Conservation (phyloP, 1,140 invertebrate species). For the Phocides pigmalion region DNA sequence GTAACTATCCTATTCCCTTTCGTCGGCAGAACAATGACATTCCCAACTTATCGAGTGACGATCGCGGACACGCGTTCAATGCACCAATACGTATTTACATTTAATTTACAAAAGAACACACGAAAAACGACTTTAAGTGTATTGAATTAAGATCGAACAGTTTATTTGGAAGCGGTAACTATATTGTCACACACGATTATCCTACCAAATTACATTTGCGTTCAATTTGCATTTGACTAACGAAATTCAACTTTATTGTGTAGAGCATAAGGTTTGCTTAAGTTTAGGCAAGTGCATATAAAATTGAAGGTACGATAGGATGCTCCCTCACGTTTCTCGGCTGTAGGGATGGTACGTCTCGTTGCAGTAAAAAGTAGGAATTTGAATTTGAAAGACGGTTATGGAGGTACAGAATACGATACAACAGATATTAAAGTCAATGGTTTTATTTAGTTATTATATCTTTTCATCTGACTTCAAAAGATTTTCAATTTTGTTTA, state of each 20-base stretch:
- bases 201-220: constrained; percentile 28
- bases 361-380: neutral
- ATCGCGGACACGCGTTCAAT: constrained; percentile 46
- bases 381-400: neutral
- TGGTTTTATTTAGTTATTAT: no score
- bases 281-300: neutral
- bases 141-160: neutral
- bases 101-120: neutral
- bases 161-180: neutral
- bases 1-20: constrained; percentile 48
- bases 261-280: neutral
- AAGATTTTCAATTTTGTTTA: no score
- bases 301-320: neutral
- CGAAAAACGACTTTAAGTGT: neutral
- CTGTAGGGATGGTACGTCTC: neutral
- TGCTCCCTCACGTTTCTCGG: neutral
- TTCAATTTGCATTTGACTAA: constrained; percentile 21
- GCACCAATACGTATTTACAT: constrained; percentile 28
- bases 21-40: constrained; percentile 54
- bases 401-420: no score
- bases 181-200: constrained; percentile 13
- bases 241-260: constrained; percentile 13
- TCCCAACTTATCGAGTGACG: constrained; percentile 44
- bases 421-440: neutral
- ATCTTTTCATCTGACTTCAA: no score